phyloP scores from a whole-genome alignment of 2,113 vertebrate species.

The Gallinago jamesoni region DNA sequence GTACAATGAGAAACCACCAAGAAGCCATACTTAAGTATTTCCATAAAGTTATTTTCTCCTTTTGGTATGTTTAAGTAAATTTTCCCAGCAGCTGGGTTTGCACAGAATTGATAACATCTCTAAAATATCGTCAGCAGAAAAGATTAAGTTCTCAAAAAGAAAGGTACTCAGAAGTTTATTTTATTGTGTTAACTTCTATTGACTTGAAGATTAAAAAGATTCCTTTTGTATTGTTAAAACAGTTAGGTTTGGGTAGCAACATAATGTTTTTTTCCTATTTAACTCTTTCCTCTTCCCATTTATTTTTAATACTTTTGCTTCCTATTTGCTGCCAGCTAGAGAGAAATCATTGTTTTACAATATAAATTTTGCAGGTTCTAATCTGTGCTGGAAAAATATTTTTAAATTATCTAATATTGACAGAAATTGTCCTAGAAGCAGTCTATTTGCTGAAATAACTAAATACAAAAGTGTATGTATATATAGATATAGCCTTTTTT shows the following conservation, averaged over 20 bases:
- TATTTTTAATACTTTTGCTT: not conserved
- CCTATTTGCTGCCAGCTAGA: not conserved
- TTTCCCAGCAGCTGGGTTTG: constrained; percentile 62
- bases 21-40: constrained; percentile 44
- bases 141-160: constrained; percentile 67
- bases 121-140: constrained; percentile 57
- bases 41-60: constrained; percentile 59
- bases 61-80: constrained; percentile 38
- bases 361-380: not conserved
- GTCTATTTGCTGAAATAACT: constrained; percentile 10
- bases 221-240: constrained; percentile 60
- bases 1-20: constrained; percentile 62
- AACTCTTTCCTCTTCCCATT: constrained; percentile 39
- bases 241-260: constrained; percentile 28
- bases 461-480: not conserved
- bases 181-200: constrained; percentile 71
- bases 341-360: not conserved
- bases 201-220: constrained; percentile 69
- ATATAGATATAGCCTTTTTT: not conserved
- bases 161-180: constrained; percentile 65
- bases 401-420: not conserved
- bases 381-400: constrained; percentile 5
- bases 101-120: constrained; percentile 68
- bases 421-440: constrained; percentile 5
- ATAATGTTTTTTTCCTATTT: constrained; percentile 54